A percentile compares a stretch with the other conserved stretches of the same genome.
Conservation (phyloP, 1,140 invertebrate species). For the Oryctes rhinoceros region DNA sequence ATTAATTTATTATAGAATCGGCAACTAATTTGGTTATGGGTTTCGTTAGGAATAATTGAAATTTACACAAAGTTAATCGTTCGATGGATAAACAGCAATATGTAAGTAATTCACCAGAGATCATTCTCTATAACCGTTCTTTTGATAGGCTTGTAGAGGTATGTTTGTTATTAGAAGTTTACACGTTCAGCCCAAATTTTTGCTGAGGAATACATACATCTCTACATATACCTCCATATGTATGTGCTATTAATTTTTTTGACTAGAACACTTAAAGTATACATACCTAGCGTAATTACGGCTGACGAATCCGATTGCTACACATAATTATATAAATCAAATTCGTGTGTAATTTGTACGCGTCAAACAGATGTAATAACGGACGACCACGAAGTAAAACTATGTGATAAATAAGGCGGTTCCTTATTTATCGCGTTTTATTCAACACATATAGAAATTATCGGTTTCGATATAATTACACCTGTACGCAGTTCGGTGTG, state of each 20-base stretch:
- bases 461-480: constrained; percentile 23
- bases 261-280: neutral
- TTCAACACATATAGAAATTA: constrained; percentile 27
- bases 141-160: neutral
- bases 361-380: constrained; percentile 11
- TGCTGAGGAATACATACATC: too few species aligned
- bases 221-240: too few species aligned
- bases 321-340: constrained; percentile 28
- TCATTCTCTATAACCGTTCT: too few species aligned
- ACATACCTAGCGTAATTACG: neutral
- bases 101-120: too few species aligned
- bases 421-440: constrained; percentile 27
- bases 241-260: too few species aligned
- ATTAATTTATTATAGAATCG: neutral
- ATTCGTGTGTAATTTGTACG: constrained; percentile 16
- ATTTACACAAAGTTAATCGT: neutral
- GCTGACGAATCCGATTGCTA: constrained; percentile 16
- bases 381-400: neutral
- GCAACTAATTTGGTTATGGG: neutral
- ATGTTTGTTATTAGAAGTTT: neutral
- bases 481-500: neutral
- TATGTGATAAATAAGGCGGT: constrained; percentile 26
- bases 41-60: neutral
- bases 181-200: too few species aligned
- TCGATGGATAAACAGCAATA: neutral